A percentile compares a stretch with the other conserved stretches of the same genome.
phyloP scores from a whole-genome alignment of 2,888 invertebrate species.

The Dusona sp. region DNA sequence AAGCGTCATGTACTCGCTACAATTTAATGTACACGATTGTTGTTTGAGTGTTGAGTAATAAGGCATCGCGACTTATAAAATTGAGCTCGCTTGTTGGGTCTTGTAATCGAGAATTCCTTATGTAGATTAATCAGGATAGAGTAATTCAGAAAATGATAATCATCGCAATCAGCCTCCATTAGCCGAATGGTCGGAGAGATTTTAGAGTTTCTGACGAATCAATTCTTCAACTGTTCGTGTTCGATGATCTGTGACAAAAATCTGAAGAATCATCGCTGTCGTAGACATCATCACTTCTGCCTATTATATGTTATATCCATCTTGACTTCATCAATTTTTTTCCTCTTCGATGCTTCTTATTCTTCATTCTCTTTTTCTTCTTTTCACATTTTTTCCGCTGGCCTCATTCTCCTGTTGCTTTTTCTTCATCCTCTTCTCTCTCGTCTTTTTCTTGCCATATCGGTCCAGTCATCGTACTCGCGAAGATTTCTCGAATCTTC shows the following conservation, averaged over 20 bases:
- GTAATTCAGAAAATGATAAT: conserved; percentile 30
- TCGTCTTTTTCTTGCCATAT: conserved; percentile 42
- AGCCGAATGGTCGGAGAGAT: conserved; percentile 10
- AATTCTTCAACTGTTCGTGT: conserved; percentile 53
- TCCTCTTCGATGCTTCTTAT: conserved; percentile 5
- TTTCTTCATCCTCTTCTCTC: neutral
- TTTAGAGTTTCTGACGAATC: conserved; percentile 53
- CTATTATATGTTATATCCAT: conserved; percentile 22
- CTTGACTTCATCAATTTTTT: neutral
- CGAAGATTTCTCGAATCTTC: conserved; percentile 53
- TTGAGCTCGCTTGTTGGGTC: neutral
- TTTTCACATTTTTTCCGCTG: neutral
- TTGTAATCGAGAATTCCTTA: conserved; percentile 16
- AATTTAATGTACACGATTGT: conserved; percentile 29
- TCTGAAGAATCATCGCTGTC: conserved; percentile 52
- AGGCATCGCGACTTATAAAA: conserved; percentile 7
- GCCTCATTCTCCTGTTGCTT: conserved; percentile 1
- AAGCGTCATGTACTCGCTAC: conserved; percentile 15
- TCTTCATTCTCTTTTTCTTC: neutral
- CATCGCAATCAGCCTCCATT: conserved; percentile 41
- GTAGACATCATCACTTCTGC: conserved; percentile 17
- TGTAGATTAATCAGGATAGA: conserved; percentile 35
- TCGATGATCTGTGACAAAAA: conserved; percentile 56
- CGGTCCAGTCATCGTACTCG: conserved; percentile 58
- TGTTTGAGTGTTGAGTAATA: conserved; percentile 20